Conservation (phyloP, 2,888 invertebrate species). For the Himalopsyche kuldschensis region DNA sequence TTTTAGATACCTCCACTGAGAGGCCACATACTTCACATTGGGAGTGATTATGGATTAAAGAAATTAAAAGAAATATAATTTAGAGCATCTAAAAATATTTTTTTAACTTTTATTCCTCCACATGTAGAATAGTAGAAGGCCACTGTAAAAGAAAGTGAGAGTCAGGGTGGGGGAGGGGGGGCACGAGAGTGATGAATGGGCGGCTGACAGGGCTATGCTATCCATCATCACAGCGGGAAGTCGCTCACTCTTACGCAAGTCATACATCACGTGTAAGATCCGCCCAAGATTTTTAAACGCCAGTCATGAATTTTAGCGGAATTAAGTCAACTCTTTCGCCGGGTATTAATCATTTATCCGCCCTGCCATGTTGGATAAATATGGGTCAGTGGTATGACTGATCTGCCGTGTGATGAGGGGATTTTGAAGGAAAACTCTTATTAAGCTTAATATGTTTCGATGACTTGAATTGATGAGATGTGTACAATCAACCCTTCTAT, state of each 20-base stretch:
- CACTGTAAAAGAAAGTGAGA: not conserved
- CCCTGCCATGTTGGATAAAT: not conserved
- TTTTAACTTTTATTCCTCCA: no score
- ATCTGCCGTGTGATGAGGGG: not conserved
- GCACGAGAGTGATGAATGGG: constrained; percentile 37
- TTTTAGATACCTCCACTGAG: no score
- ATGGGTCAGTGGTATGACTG: not conserved
- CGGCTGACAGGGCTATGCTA: constrained; percentile 37
- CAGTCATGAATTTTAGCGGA: not conserved
- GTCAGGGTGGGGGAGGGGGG: constrained; percentile 29
- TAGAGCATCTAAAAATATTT: no score
- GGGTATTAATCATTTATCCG: not conserved
- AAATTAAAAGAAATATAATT: no score
- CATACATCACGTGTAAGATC: constrained; percentile 9
- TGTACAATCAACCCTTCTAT: no score
- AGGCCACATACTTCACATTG: no score
- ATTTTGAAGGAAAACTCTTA: not conserved
- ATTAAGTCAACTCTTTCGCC: not conserved
- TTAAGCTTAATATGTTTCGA: no score
- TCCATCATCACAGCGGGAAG: constrained; percentile 32
- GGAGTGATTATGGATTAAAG: no score
- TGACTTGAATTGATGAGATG: no score
- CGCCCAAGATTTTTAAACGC: not conserved
- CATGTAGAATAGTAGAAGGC: not conserved
- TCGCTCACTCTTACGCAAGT: constrained; percentile 29